phyloP scores from a whole-genome alignment of 1,140 invertebrate genomes.

The Onthophagus taurus region DNA sequence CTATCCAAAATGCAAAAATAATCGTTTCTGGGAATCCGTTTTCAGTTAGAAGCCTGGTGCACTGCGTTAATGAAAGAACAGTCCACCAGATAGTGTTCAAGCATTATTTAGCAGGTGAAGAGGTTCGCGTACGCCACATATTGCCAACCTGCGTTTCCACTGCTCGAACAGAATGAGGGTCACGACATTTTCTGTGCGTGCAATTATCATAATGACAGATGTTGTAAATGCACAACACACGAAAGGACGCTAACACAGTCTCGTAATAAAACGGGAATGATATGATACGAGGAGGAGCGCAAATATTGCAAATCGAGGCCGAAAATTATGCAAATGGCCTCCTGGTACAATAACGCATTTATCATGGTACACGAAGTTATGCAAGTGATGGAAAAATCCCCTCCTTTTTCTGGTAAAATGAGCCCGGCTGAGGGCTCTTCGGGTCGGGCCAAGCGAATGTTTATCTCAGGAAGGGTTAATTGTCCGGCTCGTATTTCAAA shows the following conservation, averaged over 20 bases:
- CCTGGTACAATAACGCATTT: constrained; percentile 11
- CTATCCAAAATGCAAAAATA: too few species aligned
- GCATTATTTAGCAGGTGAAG: too few species aligned
- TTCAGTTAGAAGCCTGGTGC: too few species aligned
- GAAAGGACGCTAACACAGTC: neutral
- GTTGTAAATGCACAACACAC: too few species aligned
- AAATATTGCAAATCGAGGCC: constrained; percentile 7
- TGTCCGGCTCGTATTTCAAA: constrained; percentile 17
- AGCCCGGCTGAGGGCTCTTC: constrained; percentile 12
- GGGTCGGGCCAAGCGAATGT: neutral
- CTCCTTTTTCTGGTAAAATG: constrained; percentile 21
- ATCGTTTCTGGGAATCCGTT: too few species aligned
- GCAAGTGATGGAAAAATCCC: constrained; percentile 16
- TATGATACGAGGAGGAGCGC: neutral
- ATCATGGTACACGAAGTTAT: constrained; percentile 9
- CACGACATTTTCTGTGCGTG: too few species aligned
- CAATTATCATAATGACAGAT: too few species aligned
- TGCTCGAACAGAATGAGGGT: too few species aligned
- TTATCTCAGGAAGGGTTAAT: constrained; percentile 15
- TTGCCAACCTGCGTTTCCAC: too few species aligned
- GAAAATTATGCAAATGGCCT: constrained; percentile 9
- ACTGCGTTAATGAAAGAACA: too few species aligned
- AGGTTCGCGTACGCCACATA: too few species aligned
- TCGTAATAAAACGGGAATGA: neutral
- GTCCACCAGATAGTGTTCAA: too few species aligned